These are phyloP conservation scores for Neotoxoptera formosana DNA, from an alignment of 1,140 invertebrate species.

Conservation along the genomic window DNA sequence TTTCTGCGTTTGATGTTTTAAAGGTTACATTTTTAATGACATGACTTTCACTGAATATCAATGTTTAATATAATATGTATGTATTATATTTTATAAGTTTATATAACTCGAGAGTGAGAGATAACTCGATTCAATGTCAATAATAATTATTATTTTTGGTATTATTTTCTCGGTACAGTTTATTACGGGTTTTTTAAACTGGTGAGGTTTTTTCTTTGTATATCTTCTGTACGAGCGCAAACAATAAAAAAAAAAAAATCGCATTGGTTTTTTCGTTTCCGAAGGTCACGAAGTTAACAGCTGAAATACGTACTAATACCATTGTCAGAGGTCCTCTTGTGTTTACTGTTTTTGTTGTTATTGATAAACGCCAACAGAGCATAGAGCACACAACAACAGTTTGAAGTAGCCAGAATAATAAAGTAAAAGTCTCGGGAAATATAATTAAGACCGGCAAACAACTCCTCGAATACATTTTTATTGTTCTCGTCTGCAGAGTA, in stretches of 20 bases:
- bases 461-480: background rate
- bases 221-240: background rate
- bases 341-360: conserved; percentile 15
- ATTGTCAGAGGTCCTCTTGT: background rate
- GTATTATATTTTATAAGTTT: background rate
- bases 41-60: background rate
- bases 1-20: background rate
- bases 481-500: background rate
- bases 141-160: background rate
- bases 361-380: background rate
- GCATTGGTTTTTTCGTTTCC: background rate
- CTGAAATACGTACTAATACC: background rate
- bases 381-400: background rate
- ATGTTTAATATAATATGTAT: background rate
- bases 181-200: background rate
- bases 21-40: background rate
- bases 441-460: background rate
- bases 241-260: background rate
- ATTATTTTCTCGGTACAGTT: background rate
- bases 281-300: background rate
- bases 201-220: background rate
- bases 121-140: background rate
- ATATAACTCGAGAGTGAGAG: background rate
- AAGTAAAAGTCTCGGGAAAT: background rate
- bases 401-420: background rate